Evolutionary conservation across 2,888 invertebrate species (phyloP).

Genomic region (Phania funesta): DNA sequence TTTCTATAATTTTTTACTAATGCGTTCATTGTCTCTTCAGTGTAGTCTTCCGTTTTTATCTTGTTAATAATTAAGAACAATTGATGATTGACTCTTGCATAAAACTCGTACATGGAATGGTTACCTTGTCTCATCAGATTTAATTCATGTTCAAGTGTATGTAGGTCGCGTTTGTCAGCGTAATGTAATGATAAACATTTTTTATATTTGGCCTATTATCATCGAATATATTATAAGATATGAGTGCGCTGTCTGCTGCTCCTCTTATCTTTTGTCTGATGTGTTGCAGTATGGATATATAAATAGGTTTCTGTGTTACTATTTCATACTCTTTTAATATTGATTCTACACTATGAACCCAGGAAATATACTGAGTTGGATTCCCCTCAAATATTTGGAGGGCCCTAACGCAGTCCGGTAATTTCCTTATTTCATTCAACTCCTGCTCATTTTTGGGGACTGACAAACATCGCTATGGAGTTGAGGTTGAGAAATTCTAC

Average conservation of each 20-base stretch:
- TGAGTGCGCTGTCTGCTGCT: slow-evolving; percentile 46
- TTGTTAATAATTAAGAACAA: slow-evolving; percentile 66
- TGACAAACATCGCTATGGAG: background rate
- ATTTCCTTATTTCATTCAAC: slow-evolving; percentile 27
- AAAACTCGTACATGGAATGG: slow-evolving; percentile 47
- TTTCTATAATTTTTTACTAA: slow-evolving; percentile 65
- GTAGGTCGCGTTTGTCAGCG: slow-evolving; percentile 66
- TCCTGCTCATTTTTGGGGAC: slow-evolving; percentile 33
- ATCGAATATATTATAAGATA: slow-evolving; percentile 58
- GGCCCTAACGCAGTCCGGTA: slow-evolving; percentile 59
- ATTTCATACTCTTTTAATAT: slow-evolving; percentile 56
- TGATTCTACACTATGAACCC: slow-evolving; percentile 56
- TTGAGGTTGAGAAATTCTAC: background rate
- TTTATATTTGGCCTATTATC: slow-evolving; percentile 65
- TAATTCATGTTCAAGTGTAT: slow-evolving; percentile 64
- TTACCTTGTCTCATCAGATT: slow-evolving; percentile 3
- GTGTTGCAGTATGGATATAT: slow-evolving; percentile 57
- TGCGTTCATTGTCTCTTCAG: slow-evolving; percentile 54
- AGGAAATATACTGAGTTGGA: slow-evolving; percentile 61
- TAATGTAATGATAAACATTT: slow-evolving; percentile 66
- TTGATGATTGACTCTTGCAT: slow-evolving; percentile 65
- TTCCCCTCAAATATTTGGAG: slow-evolving; percentile 56
- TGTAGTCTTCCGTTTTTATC: slow-evolving; percentile 65
- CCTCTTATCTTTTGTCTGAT: slow-evolving; percentile 57
- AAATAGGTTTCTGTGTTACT: slow-evolving; percentile 52